Percentiles rank a stretch among this genome's conserved stretches.
Evolutionary conservation across 2,797 vertebrate genomes (phyloP).

Genomic region (Anniella stebbinsi): DNA sequence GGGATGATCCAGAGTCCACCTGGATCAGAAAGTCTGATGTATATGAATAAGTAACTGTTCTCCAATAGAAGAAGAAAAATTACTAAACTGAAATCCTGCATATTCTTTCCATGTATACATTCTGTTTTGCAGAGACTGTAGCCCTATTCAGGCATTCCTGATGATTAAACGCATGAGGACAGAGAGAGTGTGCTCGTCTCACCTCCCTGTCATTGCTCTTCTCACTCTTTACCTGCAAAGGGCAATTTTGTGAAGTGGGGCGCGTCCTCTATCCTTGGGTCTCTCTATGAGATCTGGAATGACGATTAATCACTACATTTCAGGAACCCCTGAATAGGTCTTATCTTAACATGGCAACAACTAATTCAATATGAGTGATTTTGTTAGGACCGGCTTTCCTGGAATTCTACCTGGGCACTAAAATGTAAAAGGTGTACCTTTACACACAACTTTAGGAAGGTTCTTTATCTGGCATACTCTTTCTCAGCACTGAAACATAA

Average conservation of each 20-base stretch:
- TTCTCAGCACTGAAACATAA: neutral
- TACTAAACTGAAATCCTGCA: neutral
- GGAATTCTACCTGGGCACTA: neutral
- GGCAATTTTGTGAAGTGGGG: too few species aligned
- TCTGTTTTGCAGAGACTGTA: neutral
- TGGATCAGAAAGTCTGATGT: neutral
- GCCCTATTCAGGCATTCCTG: too few species aligned
- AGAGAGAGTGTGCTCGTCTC: too few species aligned
- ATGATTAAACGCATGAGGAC: too few species aligned
- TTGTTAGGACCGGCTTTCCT: neutral
- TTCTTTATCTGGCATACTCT: neutral
- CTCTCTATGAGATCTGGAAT: too few species aligned
- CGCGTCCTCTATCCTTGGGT: too few species aligned
- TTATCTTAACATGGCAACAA: neutral
- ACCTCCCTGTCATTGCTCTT: too few species aligned
- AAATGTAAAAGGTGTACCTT: neutral
- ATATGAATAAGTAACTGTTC: neutral
- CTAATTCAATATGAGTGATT: neutral
- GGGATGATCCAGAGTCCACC: too few species aligned
- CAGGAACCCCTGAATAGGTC: too few species aligned
- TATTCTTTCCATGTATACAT: neutral
- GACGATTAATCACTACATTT: too few species aligned
- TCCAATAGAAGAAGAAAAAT: neutral
- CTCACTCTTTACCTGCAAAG: too few species aligned
- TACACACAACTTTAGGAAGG: neutral